Percentiles rank a stretch among this genome's conserved stretches.
Conservation (phyloP, 2,797 vertebrate genomes). For the Morelia viridis region DNA sequence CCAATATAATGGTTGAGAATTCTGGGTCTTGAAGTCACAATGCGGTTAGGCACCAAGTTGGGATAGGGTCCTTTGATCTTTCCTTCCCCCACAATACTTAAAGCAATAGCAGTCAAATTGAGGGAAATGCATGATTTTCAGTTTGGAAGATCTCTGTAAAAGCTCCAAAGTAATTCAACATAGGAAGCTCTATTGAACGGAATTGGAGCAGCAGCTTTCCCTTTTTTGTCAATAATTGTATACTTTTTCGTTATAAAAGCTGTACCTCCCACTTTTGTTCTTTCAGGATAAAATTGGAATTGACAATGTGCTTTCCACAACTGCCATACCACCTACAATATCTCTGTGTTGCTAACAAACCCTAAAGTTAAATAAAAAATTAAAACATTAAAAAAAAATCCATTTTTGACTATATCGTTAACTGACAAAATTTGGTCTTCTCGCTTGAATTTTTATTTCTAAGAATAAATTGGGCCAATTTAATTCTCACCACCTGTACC, state of each 20-base stretch:
- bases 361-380: neutral
- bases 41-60: neutral
- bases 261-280: neutral
- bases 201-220: neutral
- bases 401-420: neutral
- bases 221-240: neutral
- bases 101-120: neutral
- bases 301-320: neutral
- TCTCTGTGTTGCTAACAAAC: neutral
- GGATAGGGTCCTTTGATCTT: neutral
- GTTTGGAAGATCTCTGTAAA: neutral
- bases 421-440: neutral
- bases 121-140: constrained; percentile 8
- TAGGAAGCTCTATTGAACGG: constrained; percentile 15
- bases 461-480: neutral
- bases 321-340: neutral
- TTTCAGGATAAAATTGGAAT: neutral
- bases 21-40: neutral
- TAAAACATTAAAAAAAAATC: neutral
- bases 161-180: neutral
- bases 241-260: neutral
- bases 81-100: neutral
- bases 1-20: neutral
- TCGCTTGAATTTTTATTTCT: neutral
- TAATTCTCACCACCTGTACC: neutral